Conservation (phyloP, 2,797 vertebrate species). For the Betta splendens region DNA sequence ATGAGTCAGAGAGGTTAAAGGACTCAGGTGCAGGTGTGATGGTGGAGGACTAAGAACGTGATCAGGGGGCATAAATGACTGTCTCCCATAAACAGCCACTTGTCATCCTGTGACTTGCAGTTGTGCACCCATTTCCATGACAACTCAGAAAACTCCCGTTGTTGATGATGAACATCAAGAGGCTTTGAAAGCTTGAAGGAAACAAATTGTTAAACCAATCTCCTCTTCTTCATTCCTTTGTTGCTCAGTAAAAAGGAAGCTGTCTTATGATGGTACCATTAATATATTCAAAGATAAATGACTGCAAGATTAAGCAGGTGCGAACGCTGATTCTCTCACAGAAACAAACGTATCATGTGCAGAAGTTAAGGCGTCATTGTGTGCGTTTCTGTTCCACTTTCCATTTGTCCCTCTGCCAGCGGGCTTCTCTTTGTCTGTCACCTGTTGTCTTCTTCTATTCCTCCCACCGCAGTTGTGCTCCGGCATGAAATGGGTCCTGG, state of each 20-base stretch:
- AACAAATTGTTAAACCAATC: too few species aligned
- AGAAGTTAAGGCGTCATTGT: constrained; percentile 5
- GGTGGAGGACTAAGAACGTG: too few species aligned
- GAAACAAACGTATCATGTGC: neutral
- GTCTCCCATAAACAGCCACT: neutral
- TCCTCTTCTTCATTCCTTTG: neutral
- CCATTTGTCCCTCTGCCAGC: constrained; percentile 1
- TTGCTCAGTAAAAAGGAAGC: neutral
- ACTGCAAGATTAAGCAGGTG: neutral
- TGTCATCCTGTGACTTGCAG: neutral
- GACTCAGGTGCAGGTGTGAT: too few species aligned
- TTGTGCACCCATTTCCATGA: neutral
- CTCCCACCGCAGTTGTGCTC: constrained; percentile 57
- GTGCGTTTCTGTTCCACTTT: constrained; percentile 6
- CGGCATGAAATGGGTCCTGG: constrained; percentile 55
- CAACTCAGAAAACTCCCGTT: neutral
- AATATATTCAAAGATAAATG: neutral
- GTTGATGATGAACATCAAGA: neutral
- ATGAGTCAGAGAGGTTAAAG: too few species aligned
- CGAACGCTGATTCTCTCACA: neutral
- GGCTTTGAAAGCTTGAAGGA: too few species aligned
- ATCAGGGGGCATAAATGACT: neutral
- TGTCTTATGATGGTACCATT: neutral
- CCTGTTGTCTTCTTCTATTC: constrained; percentile 58
- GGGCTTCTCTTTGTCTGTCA: constrained; percentile 53